These are phyloP conservation scores for Electrophaes corylata DNA, from an alignment of 2,888 invertebrate species.

Conservation along the genomic window DNA sequence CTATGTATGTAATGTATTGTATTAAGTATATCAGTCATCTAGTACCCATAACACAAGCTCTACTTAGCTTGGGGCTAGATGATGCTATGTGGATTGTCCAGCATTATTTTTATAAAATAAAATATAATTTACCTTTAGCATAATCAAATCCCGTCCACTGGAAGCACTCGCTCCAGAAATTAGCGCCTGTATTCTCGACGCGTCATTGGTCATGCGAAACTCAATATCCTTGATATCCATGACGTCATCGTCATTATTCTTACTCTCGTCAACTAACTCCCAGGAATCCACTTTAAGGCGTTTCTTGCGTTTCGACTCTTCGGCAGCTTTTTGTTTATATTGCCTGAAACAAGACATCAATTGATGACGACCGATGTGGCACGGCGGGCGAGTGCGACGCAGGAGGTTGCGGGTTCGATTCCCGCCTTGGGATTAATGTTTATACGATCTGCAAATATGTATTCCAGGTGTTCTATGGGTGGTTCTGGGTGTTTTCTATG, in stretches of 20 bases:
- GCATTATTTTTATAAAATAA: background rate
- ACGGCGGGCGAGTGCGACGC: too few species aligned
- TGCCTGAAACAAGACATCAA: conserved; percentile 66
- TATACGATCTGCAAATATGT: too few species aligned
- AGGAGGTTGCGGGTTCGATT: too few species aligned
- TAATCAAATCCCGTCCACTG: conserved; percentile 68
- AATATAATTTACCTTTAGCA: conserved; percentile 54
- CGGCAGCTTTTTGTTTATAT: conserved; percentile 85
- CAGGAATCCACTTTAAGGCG: conserved; percentile 89
- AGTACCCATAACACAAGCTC: too few species aligned
- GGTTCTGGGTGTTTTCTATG: too few species aligned
- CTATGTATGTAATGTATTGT: too few species aligned
- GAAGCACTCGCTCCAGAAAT: conserved; percentile 69
- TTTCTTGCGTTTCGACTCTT: conserved; percentile 88
- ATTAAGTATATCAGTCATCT: too few species aligned
- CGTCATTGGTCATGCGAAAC: conserved; percentile 92
- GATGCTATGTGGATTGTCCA: too few species aligned
- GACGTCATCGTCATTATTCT: conserved; percentile 71
- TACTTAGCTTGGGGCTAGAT: too few species aligned
- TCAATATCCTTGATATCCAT: conserved; percentile 94
- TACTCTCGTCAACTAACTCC: conserved; percentile 86
- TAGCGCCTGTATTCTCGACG: conserved; percentile 86
- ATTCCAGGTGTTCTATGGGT: too few species aligned
- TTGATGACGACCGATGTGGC: background rate
- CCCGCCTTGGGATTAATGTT: too few species aligned